Base-by-base conservation (phyloP, 1,140 invertebrate genomes). In the Rhagoletis pomonella region DNA sequence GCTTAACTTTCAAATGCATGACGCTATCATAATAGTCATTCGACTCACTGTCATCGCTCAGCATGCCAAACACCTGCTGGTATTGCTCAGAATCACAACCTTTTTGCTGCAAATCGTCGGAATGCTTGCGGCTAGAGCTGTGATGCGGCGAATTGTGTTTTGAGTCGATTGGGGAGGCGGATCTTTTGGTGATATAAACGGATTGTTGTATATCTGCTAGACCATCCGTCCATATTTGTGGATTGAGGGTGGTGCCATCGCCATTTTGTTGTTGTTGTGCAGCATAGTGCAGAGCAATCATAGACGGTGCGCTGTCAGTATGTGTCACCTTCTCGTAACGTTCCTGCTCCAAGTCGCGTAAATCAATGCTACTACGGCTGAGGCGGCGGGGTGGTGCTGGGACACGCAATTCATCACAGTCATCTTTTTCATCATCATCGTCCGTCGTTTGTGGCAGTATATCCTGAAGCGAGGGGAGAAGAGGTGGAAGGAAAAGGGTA, bases 261-360 rank as follows among this genome's bases (percentile, higher is more conserved):
- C 64, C 85, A 81, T 7, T 85, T 58, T 0, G 81, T 50, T 88
- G 65, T 58, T 87, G 62, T 73, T 88, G 91, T 44, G 86, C 62
- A 1, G 88, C 88, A 85, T 88, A 88, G 39, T 89, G 92, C 69
- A 93, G 62, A 0, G 92, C 92, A 89, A 93, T 93, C 91, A 93
- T 93, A n/a, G 92, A 93, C 9, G 92, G 92, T 0, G 92, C 92
- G 67, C 92, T 93, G 87, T 93, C 92, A 60, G 92, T 93, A 85
- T 93, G 92, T 29, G 91, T 92, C 84, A 93, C 92, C 88, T 92
- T 92, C 62, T 93, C 92, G 58, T 93, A 92, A 39, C 91, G 92
- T 86, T 93, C 92, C 88, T 92, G 92, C 85, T 93, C 92, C 73
- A 93, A 87, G 89, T 93, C 92, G 44, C 92, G 90, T 85, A 93